A percentile compares a stretch with the other conserved stretches of the same genome.
phyloP scores from a whole-genome alignment of 2,113 vertebrate species.

The Romanogobio albipinnatus region DNA sequence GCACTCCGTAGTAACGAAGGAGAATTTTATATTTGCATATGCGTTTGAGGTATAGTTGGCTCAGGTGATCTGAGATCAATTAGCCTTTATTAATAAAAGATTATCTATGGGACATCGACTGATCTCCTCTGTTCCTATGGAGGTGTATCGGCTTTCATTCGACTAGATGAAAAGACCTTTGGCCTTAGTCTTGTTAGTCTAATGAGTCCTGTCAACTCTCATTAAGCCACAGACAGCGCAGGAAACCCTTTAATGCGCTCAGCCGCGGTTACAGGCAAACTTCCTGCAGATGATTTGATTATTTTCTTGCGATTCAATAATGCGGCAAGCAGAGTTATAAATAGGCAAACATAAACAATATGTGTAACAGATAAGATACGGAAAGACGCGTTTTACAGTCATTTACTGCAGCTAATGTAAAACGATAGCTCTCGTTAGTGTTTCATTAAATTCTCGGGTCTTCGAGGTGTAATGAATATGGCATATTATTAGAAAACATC shows the following conservation, averaged over 20 bases:
- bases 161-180: slow-evolving; percentile 21
- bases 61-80: slow-evolving; percentile 19
- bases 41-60: background rate
- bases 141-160: background rate
- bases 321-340: background rate
- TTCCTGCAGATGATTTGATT: slow-evolving; percentile 16
- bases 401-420: background rate
- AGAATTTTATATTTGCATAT: background rate
- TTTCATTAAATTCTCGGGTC: background rate
- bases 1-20: background rate
- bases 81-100: slow-evolving; percentile 30
- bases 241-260: slow-evolving; percentile 31
- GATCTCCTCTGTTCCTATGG: slow-evolving; percentile 9
- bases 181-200: slow-evolving; percentile 21
- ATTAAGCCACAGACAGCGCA: slow-evolving; percentile 29
- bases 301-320: slow-evolving; percentile 9
- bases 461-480: background rate
- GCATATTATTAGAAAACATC: background rate
- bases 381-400: background rate
- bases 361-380: background rate
- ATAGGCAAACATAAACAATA: slow-evolving; percentile 23
- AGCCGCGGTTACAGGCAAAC: background rate
- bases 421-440: background rate
- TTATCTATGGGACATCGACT: background rate
- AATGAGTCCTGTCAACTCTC: slow-evolving; percentile 39